These are phyloP conservation scores for Grammomys surdaster DNA, from an alignment of 2,113 vertebrate species.

Conservation along the genomic window DNA sequence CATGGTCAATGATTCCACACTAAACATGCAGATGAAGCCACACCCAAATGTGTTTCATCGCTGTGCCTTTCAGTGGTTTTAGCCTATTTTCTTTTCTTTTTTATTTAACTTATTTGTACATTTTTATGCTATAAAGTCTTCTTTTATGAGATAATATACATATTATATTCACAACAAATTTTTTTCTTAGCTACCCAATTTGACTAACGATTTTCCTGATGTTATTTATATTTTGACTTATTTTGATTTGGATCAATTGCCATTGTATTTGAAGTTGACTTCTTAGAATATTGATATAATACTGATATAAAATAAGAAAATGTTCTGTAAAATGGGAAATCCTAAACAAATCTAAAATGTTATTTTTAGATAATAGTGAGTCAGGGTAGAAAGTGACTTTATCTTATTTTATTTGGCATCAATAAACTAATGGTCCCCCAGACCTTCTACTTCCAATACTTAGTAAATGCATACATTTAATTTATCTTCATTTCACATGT, in stretches of 20 bases:
- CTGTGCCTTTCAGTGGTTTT: neutral
- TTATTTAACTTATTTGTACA: neutral
- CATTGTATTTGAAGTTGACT: neutral
- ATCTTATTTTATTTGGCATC: neutral
- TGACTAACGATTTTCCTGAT: neutral
- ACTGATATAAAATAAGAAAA: neutral
- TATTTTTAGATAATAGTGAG: neutral
- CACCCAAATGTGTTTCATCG: neutral
- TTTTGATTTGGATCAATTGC: neutral
- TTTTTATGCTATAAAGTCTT: neutral
- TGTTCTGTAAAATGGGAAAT: neutral
- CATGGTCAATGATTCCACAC: neutral
- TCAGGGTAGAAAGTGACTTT: neutral
- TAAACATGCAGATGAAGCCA: neutral
- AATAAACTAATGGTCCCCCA: neutral
- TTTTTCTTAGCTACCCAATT: neutral
- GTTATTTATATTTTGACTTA: neutral
- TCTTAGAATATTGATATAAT: neutral
- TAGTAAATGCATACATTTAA: neutral
- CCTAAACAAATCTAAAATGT: slow-evolving; percentile 22
- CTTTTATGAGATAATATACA: neutral
- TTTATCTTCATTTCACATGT: neutral
- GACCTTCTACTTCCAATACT: neutral
- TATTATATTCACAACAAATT: neutral
- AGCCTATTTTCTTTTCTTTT: neutral